Percentiles rank a stretch among this genome's conserved stretches.
Conservation (phyloP, 1,140 invertebrate genomes). For the Bombus ignitus region DNA sequence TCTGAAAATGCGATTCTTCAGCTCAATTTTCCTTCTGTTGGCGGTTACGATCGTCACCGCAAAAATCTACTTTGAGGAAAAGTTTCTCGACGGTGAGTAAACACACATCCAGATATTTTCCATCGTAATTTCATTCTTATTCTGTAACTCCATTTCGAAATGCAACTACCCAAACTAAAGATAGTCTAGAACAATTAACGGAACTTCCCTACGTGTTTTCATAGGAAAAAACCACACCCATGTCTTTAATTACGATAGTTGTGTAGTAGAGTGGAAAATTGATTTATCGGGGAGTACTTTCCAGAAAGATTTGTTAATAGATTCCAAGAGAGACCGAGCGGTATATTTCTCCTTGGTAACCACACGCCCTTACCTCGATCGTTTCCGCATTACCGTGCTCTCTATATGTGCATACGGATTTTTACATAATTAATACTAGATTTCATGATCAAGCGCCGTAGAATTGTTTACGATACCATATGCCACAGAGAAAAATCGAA, state of each 20-base stretch:
- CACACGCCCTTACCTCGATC: conserved; percentile 40
- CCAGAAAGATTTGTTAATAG: neutral
- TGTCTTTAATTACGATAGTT: neutral
- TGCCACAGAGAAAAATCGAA: neutral
- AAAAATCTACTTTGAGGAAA: conserved; percentile 88
- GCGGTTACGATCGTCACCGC: conserved; percentile 79
- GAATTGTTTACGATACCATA: conserved; percentile 22
- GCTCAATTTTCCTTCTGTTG: conserved; percentile 82
- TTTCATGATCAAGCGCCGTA: neutral
- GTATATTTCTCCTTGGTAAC: conserved; percentile 66
- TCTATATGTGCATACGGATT: neutral
- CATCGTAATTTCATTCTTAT: neutral
- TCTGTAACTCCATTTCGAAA: neutral
- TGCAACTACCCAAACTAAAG: neutral
- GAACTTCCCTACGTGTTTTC: neutral
- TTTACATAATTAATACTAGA: neutral
- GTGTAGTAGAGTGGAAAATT: neutral
- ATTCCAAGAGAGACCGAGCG: too few relatives aligned
- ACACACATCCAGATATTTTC: neutral
- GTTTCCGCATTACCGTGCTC: neutral
- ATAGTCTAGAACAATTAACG: conserved; percentile 3
- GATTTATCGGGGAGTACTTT: neutral
- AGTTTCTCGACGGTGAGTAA: conserved; percentile 89
- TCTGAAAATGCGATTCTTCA: conserved; percentile 83
- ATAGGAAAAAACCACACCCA: conserved; percentile 60